Evolutionary conservation across 2,888 invertebrate genomes (phyloP).

Genomic region (Drosophila cognata): DNA sequence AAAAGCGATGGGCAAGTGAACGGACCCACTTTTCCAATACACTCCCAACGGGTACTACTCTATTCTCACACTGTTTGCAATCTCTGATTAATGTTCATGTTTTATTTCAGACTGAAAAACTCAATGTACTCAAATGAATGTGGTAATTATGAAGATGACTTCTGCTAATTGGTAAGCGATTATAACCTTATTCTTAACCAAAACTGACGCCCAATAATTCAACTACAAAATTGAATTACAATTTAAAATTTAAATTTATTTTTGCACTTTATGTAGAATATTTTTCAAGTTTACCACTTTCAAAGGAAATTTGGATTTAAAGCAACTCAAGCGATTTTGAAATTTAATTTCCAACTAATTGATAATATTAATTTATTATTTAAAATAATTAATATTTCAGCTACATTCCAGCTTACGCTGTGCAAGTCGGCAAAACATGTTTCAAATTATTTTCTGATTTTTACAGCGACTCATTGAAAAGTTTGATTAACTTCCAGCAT

Average conservation of each 20-base stretch:
- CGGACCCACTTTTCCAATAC: constrained; percentile 31
- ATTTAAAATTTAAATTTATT: not conserved
- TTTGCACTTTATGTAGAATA: accelerated
- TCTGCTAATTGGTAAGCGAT: not conserved
- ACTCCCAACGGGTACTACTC: not conserved
- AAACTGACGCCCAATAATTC: not conserved
- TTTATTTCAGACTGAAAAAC: not conserved
- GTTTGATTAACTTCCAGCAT: not conserved
- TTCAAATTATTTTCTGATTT: not conserved
- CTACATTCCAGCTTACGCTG: not conserved
- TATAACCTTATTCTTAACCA: not conserved
- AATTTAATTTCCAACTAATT: no score
- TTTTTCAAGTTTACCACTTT: not conserved
- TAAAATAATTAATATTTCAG: not conserved
- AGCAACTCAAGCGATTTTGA: not conserved
- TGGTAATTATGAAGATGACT: not conserved
- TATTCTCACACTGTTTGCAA: not conserved
- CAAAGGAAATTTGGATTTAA: not conserved
- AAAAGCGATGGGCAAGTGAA: constrained; percentile 51
- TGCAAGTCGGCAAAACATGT: not conserved
- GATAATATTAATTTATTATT: no score
- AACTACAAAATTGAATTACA: not conserved
- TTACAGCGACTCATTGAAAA: not conserved
- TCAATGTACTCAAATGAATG: not conserved
- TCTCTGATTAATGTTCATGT: not conserved